These are phyloP conservation scores for Drosophila pseudoananassae DNA, from an alignment of 1,140 invertebrate genomes.

Conservation along the genomic window DNA sequence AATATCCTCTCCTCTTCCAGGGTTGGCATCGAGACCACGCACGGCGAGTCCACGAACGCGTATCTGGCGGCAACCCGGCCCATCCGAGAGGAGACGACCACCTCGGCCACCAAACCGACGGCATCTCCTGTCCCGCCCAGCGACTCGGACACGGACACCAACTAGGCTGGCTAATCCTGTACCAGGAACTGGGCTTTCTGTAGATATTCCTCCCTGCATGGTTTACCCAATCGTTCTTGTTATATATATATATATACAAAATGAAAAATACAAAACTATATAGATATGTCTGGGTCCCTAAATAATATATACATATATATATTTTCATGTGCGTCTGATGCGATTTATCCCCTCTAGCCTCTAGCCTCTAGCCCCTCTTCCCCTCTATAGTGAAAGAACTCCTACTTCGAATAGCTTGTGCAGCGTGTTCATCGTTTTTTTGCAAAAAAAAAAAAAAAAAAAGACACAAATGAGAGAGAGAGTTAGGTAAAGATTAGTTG, in stretches of 20 bases:
- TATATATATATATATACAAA: constrained; percentile 29
- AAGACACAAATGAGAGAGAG: constrained; percentile 2
- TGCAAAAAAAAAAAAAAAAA: too few relatives aligned
- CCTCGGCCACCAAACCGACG: constrained; percentile 58
- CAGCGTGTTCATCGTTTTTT: constrained; percentile 24
- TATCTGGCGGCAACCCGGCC: constrained; percentile 89
- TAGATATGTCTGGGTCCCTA: constrained; percentile 21
- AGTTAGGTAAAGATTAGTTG: constrained; percentile 61
- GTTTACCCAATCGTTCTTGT: constrained; percentile 48
- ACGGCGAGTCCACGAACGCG: constrained; percentile 90
- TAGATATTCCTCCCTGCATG: constrained; percentile 50
- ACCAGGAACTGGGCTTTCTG: constrained; percentile 21
- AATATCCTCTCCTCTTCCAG: constrained; percentile 83
- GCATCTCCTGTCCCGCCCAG: constrained; percentile 85
- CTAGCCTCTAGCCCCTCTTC: neutral
- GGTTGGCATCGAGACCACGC: constrained; percentile 93
- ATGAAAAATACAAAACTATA: neutral
- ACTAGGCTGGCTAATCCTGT: constrained; percentile 57
- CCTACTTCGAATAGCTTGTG: neutral
- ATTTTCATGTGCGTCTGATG: constrained; percentile 32
- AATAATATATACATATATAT: constrained; percentile 19
- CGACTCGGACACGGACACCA: constrained; percentile 85
- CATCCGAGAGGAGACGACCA: constrained; percentile 84
- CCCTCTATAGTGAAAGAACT: too few relatives aligned
- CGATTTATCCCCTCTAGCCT: constrained; percentile 23